A percentile compares a stretch with the other conserved stretches of the same genome.
phyloP scores from a whole-genome alignment of 30 jellyfish, hydroid and myxozoan species.

The Haliclystus octoradiatus region DNA sequence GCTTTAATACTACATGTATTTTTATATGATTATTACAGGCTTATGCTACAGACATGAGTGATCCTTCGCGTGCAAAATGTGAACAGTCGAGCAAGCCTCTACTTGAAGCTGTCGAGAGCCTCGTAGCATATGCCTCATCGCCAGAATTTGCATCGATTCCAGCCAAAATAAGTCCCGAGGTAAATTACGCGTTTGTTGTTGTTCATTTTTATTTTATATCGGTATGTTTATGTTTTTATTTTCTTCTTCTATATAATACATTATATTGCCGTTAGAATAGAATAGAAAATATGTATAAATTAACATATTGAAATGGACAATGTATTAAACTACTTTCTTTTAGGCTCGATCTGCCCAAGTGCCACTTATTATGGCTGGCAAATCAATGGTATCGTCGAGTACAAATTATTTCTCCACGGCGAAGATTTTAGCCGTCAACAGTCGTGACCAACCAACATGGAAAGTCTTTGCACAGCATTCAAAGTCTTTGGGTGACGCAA shows the following conservation, averaged over 20 bases:
- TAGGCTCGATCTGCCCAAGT: constrained; percentile 97
- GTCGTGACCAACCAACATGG: constrained; percentile 88
- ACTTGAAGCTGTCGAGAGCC: constrained; percentile 85
- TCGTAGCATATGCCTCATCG: constrained; percentile 82
- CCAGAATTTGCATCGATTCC: constrained; percentile 95
- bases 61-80: constrained; percentile 54
- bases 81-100: constrained; percentile 68
- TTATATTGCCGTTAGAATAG: no score
- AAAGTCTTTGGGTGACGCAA: constrained; percentile 89
- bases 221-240: neutral
- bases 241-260: neutral
- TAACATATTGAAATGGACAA: no score
- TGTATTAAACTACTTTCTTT: no score
- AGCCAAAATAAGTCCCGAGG: constrained; percentile 96
- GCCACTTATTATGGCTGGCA: constrained; percentile 92
- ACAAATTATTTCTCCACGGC: constrained; percentile 72
- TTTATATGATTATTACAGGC: no score
- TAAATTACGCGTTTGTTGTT: neutral
- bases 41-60: constrained; percentile 71
- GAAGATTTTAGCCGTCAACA: constrained; percentile 76
- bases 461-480: constrained; percentile 91
- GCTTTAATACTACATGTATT: no score
- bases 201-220: neutral
- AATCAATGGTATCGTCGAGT: constrained; percentile 92
- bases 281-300: no score